Base-by-base conservation (phyloP, 2,113 vertebrate species). In the Scatophagus argus region DNA sequence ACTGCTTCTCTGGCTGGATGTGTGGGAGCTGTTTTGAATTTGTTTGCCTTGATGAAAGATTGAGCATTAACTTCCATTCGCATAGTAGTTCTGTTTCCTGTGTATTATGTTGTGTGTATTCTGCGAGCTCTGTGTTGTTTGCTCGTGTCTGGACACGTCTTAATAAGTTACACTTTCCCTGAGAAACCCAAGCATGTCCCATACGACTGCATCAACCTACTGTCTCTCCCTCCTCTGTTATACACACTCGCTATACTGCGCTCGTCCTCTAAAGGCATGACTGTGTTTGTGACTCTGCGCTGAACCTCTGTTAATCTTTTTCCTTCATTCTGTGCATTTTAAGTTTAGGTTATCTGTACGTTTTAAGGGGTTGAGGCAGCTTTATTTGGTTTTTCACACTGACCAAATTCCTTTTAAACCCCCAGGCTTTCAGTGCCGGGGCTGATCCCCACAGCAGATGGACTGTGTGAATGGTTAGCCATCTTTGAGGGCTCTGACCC, bases 381-480 rank as follows among this genome's bases (percentile, higher is more conserved):
- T 94, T 94, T 94, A 94, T 96, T 95, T 94, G 85, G 91, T 95
- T 95, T 91, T 96, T 96, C 95, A 95, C 95, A 95, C 94, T 91
- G 94, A 94, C 93, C 89, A 91, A 95, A 95, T 95, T 96, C 95
- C 93, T 95, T 93, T 92, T 95, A 95, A 95, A 94, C 93, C 94
- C 93, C 93, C 91, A 94, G 94, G 95, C 93, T 94, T 94, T 93
- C 87, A 88, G 86, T 89, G 86, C 87, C 46, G 89, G 89, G 92
- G 92, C 92, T 95, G 95, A 94, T 96, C 95, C 94, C 95, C 89
- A 92, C 94, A 97, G 96, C 97, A 98, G 97, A 96, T 95, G 95
- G 94, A 94, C 93, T 96, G 93, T 96, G 94, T 96, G 95, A 98
- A 96, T 96, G 94, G 96, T 96, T 96, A 95, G 96, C 96, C 95